These are phyloP conservation scores for Chitala chitala DNA, from an alignment of 2,113 vertebrate species.

Conservation along the genomic window DNA sequence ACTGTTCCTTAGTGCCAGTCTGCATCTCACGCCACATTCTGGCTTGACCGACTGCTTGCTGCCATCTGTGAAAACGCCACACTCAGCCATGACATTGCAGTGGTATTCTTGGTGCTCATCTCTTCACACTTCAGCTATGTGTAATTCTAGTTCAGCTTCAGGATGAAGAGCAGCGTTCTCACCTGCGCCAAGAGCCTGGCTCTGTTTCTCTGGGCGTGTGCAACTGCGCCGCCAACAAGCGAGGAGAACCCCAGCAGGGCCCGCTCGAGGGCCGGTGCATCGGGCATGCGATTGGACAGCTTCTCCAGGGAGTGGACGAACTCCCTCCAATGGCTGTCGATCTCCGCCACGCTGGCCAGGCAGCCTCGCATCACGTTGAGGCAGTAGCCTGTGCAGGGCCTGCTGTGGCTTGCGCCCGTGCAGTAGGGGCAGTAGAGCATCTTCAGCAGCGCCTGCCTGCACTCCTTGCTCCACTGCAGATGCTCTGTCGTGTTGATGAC, in stretches of 20 bases:
- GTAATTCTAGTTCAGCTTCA: not conserved
- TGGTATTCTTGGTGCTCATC: not conserved
- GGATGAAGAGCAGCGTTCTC: slow-evolving; percentile 26
- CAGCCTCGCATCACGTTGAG: slow-evolving; percentile 79
- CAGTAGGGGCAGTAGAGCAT: slow-evolving; percentile 82
- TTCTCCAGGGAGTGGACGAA: slow-evolving; percentile 75
- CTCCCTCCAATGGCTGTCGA: slow-evolving; percentile 74
- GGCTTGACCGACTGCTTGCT: not conserved
- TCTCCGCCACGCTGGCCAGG: slow-evolving; percentile 72
- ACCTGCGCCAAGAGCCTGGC: slow-evolving; percentile 68
- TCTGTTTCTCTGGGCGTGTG: slow-evolving; percentile 55
- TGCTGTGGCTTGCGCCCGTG: slow-evolving; percentile 68
- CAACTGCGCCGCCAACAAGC: slow-evolving; percentile 66
- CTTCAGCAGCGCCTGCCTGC: slow-evolving; percentile 69
- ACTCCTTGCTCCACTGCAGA: slow-evolving; percentile 71
- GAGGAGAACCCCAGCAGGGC: slow-evolving; percentile 69
- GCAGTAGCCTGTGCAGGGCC: slow-evolving; percentile 84
- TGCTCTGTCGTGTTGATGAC: slow-evolving; percentile 87
- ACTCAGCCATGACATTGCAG: not conserved
- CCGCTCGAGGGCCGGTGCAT: slow-evolving; percentile 61
- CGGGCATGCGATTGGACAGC: slow-evolving; percentile 64
- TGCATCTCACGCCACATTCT: not conserved
- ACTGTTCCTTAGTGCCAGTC: not conserved
- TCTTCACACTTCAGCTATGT: not conserved
- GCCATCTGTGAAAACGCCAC: not conserved